These are phyloP conservation scores for Actinostola sp. DNA, from an alignment of 92 coral and sea anemone species.

Conservation along the genomic window DNA sequence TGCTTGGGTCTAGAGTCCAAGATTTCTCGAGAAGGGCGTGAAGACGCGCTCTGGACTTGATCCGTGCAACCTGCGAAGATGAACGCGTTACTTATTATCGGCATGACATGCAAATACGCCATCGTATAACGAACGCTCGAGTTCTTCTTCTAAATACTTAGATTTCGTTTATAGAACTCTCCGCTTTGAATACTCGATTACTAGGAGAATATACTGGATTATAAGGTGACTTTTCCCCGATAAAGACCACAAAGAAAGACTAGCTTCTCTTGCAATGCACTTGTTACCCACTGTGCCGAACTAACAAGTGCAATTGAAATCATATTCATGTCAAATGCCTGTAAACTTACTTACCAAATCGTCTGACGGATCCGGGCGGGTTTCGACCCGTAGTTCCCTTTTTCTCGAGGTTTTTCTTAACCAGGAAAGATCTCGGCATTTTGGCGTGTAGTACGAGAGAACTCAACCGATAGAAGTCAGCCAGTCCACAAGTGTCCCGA, in stretches of 20 bases:
- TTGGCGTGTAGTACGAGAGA: conserved; percentile 7
- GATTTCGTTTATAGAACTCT: not conserved
- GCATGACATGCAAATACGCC: conserved; percentile 29
- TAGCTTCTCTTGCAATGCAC: conserved; percentile 25
- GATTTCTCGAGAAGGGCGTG: conserved; percentile 24
- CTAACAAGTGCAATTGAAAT: conserved; percentile 65
- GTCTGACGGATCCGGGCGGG: conserved; percentile 7
- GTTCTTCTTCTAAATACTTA: not conserved
- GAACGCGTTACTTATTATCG: conserved; percentile 32
- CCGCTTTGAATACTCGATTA: not conserved
- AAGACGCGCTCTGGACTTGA: conserved; percentile 49
- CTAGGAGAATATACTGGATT: not conserved
- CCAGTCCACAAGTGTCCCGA: conserved; percentile 3
- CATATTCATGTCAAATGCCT: conserved; percentile 24
- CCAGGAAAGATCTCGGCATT: conserved; percentile 89
- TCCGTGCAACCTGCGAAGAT: conserved; percentile 70
- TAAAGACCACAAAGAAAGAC: not conserved
- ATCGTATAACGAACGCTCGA: not conserved
- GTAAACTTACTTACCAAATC: conserved; percentile 68
- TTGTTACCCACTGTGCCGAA: conserved; percentile 49
- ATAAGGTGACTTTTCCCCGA: not conserved
- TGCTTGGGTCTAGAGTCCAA: conserved; percentile 24
- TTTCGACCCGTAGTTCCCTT: conserved; percentile 47
- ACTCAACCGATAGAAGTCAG: not conserved
- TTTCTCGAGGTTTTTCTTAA: conserved; percentile 74